phyloP scores from a whole-genome alignment of 2,888 invertebrate genomes.

The Pegoplata infirma region DNA sequence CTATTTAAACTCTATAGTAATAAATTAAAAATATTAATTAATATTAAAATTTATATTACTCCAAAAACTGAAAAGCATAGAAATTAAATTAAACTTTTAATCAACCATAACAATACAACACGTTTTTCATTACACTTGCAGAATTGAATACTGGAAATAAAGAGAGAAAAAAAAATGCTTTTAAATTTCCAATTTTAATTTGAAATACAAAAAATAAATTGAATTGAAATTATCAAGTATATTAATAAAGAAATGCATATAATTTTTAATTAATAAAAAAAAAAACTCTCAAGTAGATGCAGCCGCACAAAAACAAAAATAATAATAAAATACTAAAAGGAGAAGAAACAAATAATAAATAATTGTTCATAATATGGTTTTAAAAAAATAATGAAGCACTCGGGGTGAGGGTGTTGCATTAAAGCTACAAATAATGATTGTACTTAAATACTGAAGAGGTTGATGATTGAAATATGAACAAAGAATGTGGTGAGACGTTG shows the following conservation, averaged over 20 bases:
- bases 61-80: neutral
- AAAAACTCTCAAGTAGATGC: slow-evolving; percentile 43
- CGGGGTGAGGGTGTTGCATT: slow-evolving; percentile 16
- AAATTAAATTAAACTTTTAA: slow-evolving; percentile 29
- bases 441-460: slow-evolving; percentile 16
- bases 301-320: slow-evolving; percentile 4
- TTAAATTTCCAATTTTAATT: slow-evolving; percentile 38
- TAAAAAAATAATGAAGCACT: slow-evolving; percentile 41
- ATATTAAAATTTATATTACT: neutral
- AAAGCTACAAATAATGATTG: slow-evolving; percentile 2
- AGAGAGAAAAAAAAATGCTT: slow-evolving; percentile 11
- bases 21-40: neutral
- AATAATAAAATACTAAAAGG: slow-evolving; percentile 1
- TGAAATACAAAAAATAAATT: slow-evolving; percentile 29
- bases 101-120: slow-evolving; percentile 14
- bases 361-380: neutral
- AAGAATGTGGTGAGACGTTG: too few species aligned
- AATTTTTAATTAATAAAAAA: slow-evolving; percentile 59
- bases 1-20: too few species aligned
- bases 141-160: neutral
- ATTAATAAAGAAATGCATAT: slow-evolving; percentile 53
- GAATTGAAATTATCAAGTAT: slow-evolving; percentile 51
- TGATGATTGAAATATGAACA: slow-evolving; percentile 2
- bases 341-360: slow-evolving; percentile 8
- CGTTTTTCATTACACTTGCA: neutral